Evolutionary conservation across 2,113 vertebrate species (phyloP).

Genomic region (Connochaetes taurinus): DNA sequence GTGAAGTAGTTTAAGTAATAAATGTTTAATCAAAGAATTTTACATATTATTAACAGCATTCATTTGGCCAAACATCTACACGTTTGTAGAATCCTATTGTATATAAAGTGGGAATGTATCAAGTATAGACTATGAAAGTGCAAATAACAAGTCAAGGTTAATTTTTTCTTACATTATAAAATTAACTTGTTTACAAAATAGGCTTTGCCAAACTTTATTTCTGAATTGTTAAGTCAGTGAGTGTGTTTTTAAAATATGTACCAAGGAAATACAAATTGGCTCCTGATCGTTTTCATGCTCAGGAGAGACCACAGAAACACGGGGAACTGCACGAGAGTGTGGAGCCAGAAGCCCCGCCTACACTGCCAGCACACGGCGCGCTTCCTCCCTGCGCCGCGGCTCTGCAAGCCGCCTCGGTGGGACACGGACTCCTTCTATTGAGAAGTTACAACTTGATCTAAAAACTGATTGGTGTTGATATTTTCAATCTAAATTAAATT

Average conservation of each 20-base stretch:
- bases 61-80: constrained; percentile 97
- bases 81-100: constrained; percentile 86
- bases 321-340: constrained; percentile 73
- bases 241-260: constrained; percentile 84
- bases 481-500: constrained; percentile 74
- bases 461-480: constrained; percentile 70
- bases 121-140: constrained; percentile 99
- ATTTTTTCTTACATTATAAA: constrained; percentile 93
- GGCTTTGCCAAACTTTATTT: constrained; percentile 86
- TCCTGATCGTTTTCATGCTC: constrained; percentile 83
- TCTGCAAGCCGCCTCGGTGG: constrained; percentile 76
- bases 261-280: constrained; percentile 88
- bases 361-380: constrained; percentile 77
- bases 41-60: constrained; percentile 90
- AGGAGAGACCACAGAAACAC: constrained; percentile 81
- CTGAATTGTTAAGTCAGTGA: constrained; percentile 83
- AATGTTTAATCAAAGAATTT: constrained; percentile 90
- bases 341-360: constrained; percentile 74
- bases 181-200: constrained; percentile 96
- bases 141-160: constrained; percentile 99
- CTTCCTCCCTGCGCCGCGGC: constrained; percentile 71
- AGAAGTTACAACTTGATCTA: constrained; percentile 68
- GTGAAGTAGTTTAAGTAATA: constrained; percentile 84
- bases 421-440: constrained; percentile 70
- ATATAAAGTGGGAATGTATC: constrained; percentile 99